Conservation (phyloP, 1,140 invertebrate genomes). For the Berghia stephanieae region DNA sequence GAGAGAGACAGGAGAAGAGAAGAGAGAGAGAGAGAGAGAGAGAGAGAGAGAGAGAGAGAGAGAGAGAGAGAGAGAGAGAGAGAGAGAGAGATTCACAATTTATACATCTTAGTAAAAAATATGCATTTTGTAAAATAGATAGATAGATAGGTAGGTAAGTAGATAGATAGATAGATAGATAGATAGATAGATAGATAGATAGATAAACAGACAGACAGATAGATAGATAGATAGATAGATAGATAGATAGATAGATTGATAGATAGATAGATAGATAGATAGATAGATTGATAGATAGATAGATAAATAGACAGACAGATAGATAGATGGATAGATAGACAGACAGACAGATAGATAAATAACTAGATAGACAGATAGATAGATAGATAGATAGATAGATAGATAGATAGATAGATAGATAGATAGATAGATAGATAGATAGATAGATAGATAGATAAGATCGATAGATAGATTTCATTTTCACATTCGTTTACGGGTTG, state of each 20-base stretch:
- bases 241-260: background rate
- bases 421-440: background rate
- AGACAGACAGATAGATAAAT: too few species aligned
- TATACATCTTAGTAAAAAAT: background rate
- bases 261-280: background rate
- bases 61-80: slow-evolving; percentile 10
- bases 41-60: slow-evolving; percentile 11
- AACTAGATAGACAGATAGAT: too few species aligned
- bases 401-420: background rate
- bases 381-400: background rate
- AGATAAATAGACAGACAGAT: too few species aligned
- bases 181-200: background rate
- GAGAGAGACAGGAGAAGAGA: too few species aligned
- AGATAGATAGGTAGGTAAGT: background rate
- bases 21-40: too few species aligned
- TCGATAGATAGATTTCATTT: background rate
- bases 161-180: background rate
- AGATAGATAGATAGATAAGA: too few species aligned
- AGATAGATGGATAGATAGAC: too few species aligned
- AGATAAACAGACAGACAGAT: background rate
- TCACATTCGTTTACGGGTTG: background rate
- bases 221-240: background rate
- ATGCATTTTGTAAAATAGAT: background rate
- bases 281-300: too few species aligned
- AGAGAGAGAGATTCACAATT: background rate